phyloP scores from a whole-genome alignment of 1,140 invertebrate genomes.

The Neodiprion pinetum region DNA sequence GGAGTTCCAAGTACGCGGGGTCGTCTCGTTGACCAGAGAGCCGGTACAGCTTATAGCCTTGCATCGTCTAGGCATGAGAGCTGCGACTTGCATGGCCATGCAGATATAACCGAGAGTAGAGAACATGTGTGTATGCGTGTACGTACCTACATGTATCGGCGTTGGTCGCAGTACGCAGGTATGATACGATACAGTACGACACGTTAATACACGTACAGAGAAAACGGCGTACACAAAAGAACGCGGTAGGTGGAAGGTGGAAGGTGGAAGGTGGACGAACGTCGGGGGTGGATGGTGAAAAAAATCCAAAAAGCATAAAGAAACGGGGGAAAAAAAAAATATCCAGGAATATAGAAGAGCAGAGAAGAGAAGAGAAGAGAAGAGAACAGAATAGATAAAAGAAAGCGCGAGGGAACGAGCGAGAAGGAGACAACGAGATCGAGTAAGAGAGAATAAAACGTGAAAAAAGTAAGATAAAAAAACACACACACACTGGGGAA shows the following conservation, averaged over 20 bases:
- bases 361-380: slow-evolving; percentile 13
- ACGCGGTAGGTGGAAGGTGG: slow-evolving; percentile 28
- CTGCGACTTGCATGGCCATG: background rate
- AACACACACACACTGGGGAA: background rate
- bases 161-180: no score
- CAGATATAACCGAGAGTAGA: background rate
- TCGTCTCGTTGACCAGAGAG: no score
- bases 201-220: background rate
- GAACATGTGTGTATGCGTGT: no score
- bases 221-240: slow-evolving; percentile 15
- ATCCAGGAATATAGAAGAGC: slow-evolving; percentile 38
- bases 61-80: no score
- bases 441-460: background rate
- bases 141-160: no score
- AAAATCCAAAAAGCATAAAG: slow-evolving; percentile 55
- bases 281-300: slow-evolving; percentile 42
- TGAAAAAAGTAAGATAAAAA: background rate
- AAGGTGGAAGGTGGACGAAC: slow-evolving; percentile 21
- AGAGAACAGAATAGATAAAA: slow-evolving; percentile 25
- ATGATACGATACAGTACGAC: no score
- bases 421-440: slow-evolving; percentile 13
- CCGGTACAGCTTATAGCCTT: no score
- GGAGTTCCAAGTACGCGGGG: no score
- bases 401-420: slow-evolving; percentile 27
- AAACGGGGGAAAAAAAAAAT: slow-evolving; percentile 53